phyloP scores from a whole-genome alignment of 2,797 vertebrate genomes.

The Smutsia temminckii region DNA sequence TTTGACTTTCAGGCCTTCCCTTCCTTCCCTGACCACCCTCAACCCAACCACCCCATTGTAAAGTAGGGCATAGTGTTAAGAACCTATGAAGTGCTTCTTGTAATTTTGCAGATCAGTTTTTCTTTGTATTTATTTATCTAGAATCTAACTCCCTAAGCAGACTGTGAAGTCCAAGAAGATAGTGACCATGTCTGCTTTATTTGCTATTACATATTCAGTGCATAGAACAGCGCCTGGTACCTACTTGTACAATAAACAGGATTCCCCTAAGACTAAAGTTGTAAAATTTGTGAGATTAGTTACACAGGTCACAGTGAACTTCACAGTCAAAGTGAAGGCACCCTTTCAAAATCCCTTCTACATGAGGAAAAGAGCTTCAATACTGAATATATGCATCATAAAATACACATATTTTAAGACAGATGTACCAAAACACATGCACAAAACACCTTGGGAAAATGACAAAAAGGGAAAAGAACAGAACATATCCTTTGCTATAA shows the following conservation, averaged over 20 bases:
- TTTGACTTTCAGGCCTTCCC: neutral
- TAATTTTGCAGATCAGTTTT: neutral
- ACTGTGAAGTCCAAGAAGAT: neutral
- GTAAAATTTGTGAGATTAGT: neutral
- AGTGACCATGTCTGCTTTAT: neutral
- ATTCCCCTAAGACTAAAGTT: neutral
- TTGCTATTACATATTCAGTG: neutral
- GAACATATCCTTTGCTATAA: neutral
- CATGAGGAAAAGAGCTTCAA: neutral
- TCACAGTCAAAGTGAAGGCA: neutral
- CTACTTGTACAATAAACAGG: neutral
- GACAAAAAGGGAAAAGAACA: neutral
- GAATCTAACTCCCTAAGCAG: neutral
- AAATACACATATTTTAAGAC: neutral
- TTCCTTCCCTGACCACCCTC: neutral
- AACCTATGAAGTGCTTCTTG: neutral
- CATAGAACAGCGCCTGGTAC: neutral
- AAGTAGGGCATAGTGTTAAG: neutral
- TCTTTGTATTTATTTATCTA: slow-evolving; percentile 27
- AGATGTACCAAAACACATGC: neutral
- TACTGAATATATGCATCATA: neutral
- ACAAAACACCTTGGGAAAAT: neutral
- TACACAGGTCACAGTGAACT: neutral
- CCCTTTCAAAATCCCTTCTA: neutral
- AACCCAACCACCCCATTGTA: neutral